Conservation (phyloP, 1,140 invertebrate genomes). For the Cyrtorhinus lividipennis region DNA sequence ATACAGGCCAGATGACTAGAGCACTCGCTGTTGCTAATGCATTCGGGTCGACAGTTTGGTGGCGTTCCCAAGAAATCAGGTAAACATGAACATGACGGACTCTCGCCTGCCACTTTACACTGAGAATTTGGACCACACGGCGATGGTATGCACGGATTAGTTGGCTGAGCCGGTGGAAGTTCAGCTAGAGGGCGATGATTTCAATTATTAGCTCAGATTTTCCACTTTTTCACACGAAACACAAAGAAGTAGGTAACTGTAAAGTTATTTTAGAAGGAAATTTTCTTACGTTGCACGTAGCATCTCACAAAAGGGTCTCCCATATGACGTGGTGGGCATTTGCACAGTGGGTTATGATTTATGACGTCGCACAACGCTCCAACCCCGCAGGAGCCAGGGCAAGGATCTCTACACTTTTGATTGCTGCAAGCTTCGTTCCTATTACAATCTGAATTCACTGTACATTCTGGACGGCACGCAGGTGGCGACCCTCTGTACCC, state of each 20-base stretch:
- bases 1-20: conserved; percentile 37
- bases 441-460: conserved; percentile 54
- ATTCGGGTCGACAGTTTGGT: conserved; percentile 39
- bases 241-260: not conserved
- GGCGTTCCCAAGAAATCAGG: conserved; percentile 34
- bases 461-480: conserved; percentile 56
- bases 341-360: conserved; percentile 52
- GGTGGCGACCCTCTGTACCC: conserved; percentile 52
- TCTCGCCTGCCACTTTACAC: conserved; percentile 40
- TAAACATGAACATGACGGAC: conserved; percentile 42
- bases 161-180: conserved; percentile 27
- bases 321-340: conserved; percentile 46
- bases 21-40: conserved; percentile 39
- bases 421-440: conserved; percentile 50
- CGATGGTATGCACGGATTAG: conserved; percentile 36
- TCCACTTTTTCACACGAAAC: not conserved
- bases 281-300: conserved; percentile 28
- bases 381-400: conserved; percentile 50
- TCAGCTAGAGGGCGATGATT: conserved; percentile 18
- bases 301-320: conserved; percentile 57
- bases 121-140: conserved; percentile 51
- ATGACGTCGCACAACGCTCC: conserved; percentile 47
- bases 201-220: not conserved
- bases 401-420: conserved; percentile 55
- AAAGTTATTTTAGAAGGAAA: not conserved